Base-by-base conservation (phyloP, 2,113 vertebrate genomes). In the Pyrgilauda ruficollis region DNA sequence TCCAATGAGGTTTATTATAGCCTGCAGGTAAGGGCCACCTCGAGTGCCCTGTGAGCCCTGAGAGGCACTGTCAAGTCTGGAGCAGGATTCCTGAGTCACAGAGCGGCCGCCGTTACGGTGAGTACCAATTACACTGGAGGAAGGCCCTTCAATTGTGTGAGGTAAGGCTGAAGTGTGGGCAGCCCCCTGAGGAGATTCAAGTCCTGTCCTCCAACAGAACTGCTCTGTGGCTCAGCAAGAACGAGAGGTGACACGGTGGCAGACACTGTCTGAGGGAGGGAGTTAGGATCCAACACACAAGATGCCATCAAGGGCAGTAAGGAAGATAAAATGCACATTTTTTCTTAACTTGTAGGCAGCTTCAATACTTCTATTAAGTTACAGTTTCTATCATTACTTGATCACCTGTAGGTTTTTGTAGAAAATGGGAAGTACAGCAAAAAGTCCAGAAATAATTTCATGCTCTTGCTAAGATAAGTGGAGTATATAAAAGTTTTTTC, bases 101-200 rank as follows among this genome's bases (percentile, higher is more conserved):
- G 49, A 28, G 28, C 0, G 0, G 46, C 22, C 2, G 6, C n/a
- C 1, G 2, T 20, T 31, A 56, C 0, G 0, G 31, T 13, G 20
- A 78, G 31, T 18, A 61, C 53, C 11, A 50, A 0, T 30, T 10
- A 49, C 1, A 0, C 22, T 6, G 28, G 28, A 66, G 28, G 70
- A 76, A 41, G 13, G 37, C 56, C 43, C 35, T 59, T 41, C 2
- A 0, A 20, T 13, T 1, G 4, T n/a, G 49, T 67, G 69, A 68
- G 1, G 1, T 0, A 3, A 85, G 43, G 70, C 53, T 93, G 49
- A 84, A 56, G 22, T 5, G 18, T 16, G 44, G 44, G 56, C 56
- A 89, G 74, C 30, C 23, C 27, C 44, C 55, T 31, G 47, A 70
- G 52, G 47, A 84, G 15, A 19, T 44, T 30, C n/a, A 73, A 10